Percentiles rank a stretch among this genome's conserved stretches.
These are phyloP conservation scores for Chelmon rostratus DNA, from an alignment of 2,797 vertebrate genomes.

Conservation along the genomic window DNA sequence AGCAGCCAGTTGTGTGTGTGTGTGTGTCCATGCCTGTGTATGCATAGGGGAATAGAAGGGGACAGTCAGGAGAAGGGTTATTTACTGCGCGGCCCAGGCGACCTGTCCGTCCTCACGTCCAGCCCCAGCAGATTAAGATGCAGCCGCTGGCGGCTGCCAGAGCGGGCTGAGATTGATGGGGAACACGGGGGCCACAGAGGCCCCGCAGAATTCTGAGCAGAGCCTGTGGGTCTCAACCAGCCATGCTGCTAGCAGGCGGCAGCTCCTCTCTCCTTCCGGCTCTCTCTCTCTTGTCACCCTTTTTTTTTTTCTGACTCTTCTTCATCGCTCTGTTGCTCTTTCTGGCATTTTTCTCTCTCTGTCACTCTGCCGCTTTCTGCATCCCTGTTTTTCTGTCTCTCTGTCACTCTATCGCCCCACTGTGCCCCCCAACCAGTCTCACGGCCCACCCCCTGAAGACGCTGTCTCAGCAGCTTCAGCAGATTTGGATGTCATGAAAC, in stretches of 20 bases:
- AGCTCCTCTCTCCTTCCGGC: constrained; percentile 45
- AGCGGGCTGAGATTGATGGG: constrained; percentile 83
- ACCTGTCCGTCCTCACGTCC: constrained; percentile 85
- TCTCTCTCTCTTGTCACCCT: constrained; percentile 57
- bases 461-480: constrained; percentile 76
- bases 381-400: constrained; percentile 57
- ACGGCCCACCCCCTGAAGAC: constrained; percentile 50
- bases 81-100: constrained; percentile 79
- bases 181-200: constrained; percentile 80
- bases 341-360: constrained; percentile 48
- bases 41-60: constrained; percentile 64
- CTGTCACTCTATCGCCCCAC: constrained; percentile 60
- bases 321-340: constrained; percentile 70
- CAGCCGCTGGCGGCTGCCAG: constrained; percentile 79
- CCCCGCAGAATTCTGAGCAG: constrained; percentile 84
- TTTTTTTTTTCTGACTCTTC: constrained; percentile 59
- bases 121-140: constrained; percentile 82
- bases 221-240: constrained; percentile 64
- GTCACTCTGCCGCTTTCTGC: constrained; percentile 63
- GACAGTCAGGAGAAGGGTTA: constrained; percentile 79
- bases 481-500: constrained; percentile 75
- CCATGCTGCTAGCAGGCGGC: constrained; percentile 62
- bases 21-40: constrained; percentile 41
- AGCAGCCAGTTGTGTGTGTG: constrained; percentile 18
- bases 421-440: constrained; percentile 44